These are phyloP conservation scores for Volucella zonaria DNA, from an alignment of 2,888 invertebrate species.

Conservation along the genomic window DNA sequence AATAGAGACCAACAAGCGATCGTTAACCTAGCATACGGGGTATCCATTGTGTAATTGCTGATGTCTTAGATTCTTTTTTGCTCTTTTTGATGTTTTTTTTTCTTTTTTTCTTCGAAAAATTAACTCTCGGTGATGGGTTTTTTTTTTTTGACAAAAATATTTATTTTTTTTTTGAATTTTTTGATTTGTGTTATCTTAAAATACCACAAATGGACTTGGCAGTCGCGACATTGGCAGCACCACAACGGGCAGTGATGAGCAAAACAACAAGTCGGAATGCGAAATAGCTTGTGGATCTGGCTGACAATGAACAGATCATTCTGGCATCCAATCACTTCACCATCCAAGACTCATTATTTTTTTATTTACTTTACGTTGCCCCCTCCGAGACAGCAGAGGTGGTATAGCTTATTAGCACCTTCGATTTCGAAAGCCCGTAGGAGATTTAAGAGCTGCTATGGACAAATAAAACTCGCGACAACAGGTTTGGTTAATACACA, in stretches of 20 bases:
- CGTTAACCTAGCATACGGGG: conserved; percentile 76
- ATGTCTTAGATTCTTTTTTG: conserved; percentile 38
- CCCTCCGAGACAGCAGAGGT: conserved; percentile 28
- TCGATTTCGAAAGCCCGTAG: conserved; percentile 63
- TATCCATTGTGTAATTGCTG: conserved; percentile 67
- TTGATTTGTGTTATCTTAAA: conserved; percentile 44
- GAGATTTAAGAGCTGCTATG: conserved; percentile 33
- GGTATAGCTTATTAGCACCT: conserved; percentile 58
- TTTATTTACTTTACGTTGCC: background rate
- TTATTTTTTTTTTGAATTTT: no score
- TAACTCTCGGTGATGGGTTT: conserved; percentile 9
- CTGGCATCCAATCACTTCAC: conserved; percentile 57
- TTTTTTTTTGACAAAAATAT: background rate
- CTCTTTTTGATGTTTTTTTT: conserved; percentile 54
- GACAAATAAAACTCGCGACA: conserved; percentile 57
- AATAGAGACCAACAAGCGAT: conserved; percentile 78
- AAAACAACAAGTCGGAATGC: conserved; percentile 46
- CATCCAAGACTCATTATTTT: conserved; percentile 37
- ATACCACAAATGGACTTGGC: conserved; percentile 39
- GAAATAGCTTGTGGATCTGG: conserved; percentile 58
- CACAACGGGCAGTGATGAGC: conserved; percentile 35
- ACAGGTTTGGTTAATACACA: conserved; percentile 50
- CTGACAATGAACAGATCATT: conserved; percentile 66
- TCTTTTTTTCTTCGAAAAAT: conserved; percentile 5
- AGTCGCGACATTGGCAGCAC: conserved; percentile 52